Evolutionary conservation across 2,797 vertebrate genomes (phyloP).

Genomic region (Ceryle rudis): DNA sequence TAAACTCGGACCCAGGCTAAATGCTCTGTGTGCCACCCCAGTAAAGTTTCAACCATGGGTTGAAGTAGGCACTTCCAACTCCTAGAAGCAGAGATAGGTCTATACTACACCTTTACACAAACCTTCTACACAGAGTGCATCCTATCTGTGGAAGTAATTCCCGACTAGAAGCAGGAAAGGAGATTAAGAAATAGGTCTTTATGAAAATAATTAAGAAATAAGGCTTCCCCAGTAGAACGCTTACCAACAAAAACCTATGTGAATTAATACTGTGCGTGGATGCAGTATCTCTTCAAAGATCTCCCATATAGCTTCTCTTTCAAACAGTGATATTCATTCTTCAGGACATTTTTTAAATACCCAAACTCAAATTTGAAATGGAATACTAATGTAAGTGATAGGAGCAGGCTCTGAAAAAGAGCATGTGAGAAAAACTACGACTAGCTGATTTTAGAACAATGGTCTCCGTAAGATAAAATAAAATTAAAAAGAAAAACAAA

Average conservation of each 20-base stretch:
- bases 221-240: background rate
- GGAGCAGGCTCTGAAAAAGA: background rate
- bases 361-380: background rate
- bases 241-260: background rate
- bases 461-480: background rate
- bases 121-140: accelerated
- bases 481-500: no score
- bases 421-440: background rate
- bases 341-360: background rate
- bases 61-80: background rate
- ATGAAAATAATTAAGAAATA: background rate
- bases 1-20: background rate
- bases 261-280: background rate
- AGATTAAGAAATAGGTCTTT: background rate
- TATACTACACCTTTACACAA: background rate
- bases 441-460: background rate
- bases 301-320: background rate
- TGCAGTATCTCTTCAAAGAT: background rate
- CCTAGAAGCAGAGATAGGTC: background rate
- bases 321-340: background rate
- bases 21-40: background rate
- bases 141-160: background rate
- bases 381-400: background rate
- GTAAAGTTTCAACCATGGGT: background rate
- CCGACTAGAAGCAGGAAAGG: background rate